phyloP scores from a whole-genome alignment of 2,888 invertebrate genomes.

The Microdon myrmicae region DNA sequence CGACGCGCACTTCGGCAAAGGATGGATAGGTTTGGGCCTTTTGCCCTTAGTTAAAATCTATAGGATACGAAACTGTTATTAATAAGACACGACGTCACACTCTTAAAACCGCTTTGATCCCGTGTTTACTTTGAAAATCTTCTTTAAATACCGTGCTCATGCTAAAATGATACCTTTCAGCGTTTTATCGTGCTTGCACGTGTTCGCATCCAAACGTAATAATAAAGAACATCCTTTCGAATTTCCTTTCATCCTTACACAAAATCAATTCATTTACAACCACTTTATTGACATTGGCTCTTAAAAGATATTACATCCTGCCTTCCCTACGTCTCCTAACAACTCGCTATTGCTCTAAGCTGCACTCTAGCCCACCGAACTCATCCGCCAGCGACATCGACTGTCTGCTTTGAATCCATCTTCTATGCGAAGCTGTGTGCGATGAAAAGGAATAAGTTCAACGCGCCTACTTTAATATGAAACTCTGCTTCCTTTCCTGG shows the following conservation, averaged over 20 bases:
- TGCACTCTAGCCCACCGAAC: too few species aligned
- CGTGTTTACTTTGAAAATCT: not conserved
- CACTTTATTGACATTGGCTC: constrained; percentile 49
- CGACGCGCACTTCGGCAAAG: too few species aligned
- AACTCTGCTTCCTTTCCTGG: constrained; percentile 7
- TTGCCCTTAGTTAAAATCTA: too few species aligned
- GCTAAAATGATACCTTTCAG: too few species aligned
- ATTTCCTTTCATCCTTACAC: constrained; percentile 34
- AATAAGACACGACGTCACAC: constrained; percentile 18
- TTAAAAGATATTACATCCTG: constrained; percentile 42
- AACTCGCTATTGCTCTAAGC: too few species aligned
- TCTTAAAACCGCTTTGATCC: constrained; percentile 23
- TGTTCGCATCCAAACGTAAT: constrained; percentile 7
- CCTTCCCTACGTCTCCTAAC: constrained; percentile 12
- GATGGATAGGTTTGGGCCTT: too few species aligned
- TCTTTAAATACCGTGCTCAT: constrained; percentile 13
- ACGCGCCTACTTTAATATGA: constrained; percentile 17
- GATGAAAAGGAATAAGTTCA: not conserved
- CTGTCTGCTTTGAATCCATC: constrained; percentile 47
- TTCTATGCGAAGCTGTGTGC: constrained; percentile 5
- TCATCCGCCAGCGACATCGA: too few species aligned
- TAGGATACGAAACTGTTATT: too few species aligned
- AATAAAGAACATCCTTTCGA: constrained; percentile 42
- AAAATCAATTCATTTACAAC: constrained; percentile 50
- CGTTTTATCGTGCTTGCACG: not conserved